Conservation (phyloP, 2,888 invertebrate species). For the Drosophila antonietae region DNA sequence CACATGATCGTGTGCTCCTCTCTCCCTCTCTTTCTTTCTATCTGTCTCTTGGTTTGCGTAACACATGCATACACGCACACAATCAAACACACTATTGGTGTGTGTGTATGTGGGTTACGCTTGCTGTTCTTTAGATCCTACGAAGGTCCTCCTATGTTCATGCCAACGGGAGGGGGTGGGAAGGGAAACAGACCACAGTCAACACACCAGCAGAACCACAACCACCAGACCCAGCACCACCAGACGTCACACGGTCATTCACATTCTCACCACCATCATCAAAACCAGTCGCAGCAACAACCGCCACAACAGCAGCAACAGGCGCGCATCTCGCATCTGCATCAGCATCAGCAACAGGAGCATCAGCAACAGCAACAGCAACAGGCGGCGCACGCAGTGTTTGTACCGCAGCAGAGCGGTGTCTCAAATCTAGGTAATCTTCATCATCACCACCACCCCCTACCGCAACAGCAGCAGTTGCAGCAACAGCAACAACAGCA, state of each 20-base stretch:
- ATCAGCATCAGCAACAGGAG: slow-evolving; percentile 50
- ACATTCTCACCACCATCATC: slow-evolving; percentile 53
- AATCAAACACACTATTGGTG: neutral
- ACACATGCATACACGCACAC: neutral
- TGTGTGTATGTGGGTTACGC: slow-evolving; percentile 31
- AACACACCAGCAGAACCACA: slow-evolving; percentile 79
- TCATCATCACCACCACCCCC: slow-evolving; percentile 54
- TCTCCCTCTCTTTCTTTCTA: slow-evolving; percentile 32
- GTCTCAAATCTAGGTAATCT: slow-evolving; percentile 41
- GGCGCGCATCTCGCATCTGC: slow-evolving; percentile 39
- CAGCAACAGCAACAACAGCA: slow-evolving; percentile 48
- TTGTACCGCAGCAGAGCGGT: slow-evolving; percentile 45
- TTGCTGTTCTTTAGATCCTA: slow-evolving; percentile 64
- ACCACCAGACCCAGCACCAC: slow-evolving; percentile 73
- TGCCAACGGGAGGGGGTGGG: slow-evolving; percentile 84
- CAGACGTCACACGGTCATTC: slow-evolving; percentile 53
- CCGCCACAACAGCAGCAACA: slow-evolving; percentile 51
- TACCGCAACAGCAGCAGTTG: slow-evolving; percentile 50
- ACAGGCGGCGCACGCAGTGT: slow-evolving; percentile 52
- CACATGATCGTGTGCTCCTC: slow-evolving; percentile 30
- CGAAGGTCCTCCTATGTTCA: slow-evolving; percentile 83
- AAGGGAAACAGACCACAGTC: slow-evolving; percentile 81
- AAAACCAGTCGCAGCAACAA: slow-evolving; percentile 54
- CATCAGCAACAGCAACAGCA: slow-evolving; percentile 38
- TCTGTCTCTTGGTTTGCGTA: slow-evolving; percentile 8